Percentiles rank a stretch among this genome's conserved stretches.
These are phyloP conservation scores for Oppia nitens DNA, from an alignment of 1,140 invertebrate genomes.

Conservation along the genomic window DNA sequence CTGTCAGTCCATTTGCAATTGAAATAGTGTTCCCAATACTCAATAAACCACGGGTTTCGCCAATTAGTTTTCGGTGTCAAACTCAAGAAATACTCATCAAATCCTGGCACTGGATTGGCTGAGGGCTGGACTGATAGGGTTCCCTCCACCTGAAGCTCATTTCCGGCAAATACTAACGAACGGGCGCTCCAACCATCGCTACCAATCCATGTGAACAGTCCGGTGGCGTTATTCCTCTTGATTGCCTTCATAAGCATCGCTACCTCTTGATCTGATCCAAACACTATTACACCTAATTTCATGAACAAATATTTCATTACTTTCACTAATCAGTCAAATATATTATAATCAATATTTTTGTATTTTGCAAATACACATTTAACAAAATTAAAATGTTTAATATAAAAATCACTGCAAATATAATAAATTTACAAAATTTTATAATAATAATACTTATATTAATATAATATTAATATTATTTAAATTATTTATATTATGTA, in stretches of 20 bases:
- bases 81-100: constrained; percentile 69
- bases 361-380: too few relatives aligned
- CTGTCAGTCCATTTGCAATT: constrained; percentile 43
- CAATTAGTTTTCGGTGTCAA: constrained; percentile 68
- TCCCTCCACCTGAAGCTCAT: constrained; percentile 50
- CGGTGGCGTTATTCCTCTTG: constrained; percentile 63
- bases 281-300: constrained; percentile 77
- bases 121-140: constrained; percentile 77
- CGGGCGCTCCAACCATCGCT: constrained; percentile 81
- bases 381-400: too few relatives aligned
- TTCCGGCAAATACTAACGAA: constrained; percentile 66
- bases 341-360: too few relatives aligned
- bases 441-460: too few relatives aligned
- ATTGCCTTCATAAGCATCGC: constrained; percentile 82
- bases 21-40: constrained; percentile 87
- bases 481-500: too few relatives aligned
- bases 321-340: too few relatives aligned
- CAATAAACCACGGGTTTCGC: constrained; percentile 82
- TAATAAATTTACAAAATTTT: too few relatives aligned
- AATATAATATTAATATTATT: too few relatives aligned
- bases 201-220: constrained; percentile 81
- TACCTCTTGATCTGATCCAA: constrained; percentile 89
- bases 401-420: too few relatives aligned
- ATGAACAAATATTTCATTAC: too few relatives aligned
- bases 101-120: constrained; percentile 65